Evolutionary conservation across 2,113 vertebrate genomes (phyloP).

Genomic region (Castor canadensis): DNA sequence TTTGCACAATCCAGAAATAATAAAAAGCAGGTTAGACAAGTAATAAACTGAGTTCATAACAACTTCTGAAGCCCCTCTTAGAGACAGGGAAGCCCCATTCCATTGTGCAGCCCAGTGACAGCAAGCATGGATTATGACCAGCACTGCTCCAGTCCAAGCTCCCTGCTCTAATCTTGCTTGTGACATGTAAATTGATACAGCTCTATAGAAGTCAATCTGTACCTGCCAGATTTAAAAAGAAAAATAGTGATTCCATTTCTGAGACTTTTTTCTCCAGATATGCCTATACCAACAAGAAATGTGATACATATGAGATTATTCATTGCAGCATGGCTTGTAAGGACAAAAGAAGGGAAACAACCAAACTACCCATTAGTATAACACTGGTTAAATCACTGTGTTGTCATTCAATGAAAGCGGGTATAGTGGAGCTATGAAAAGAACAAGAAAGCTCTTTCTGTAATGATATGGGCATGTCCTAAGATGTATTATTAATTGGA

Average conservation of each 20-base stretch:
- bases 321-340: background rate
- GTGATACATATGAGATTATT: background rate
- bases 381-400: background rate
- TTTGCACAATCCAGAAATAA: background rate
- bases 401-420: background rate
- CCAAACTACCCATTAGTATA: background rate
- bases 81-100: background rate
- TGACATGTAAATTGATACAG: background rate
- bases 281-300: background rate
- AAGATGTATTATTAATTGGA: background rate
- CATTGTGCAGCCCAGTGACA: rapidly evolving
- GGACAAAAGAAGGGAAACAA: background rate
- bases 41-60: background rate
- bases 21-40: background rate
- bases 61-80: background rate
- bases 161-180: too few species aligned
- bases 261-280: background rate
- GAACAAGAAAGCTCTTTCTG: background rate
- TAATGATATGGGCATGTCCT: background rate
- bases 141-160: background rate
- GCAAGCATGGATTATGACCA: background rate
- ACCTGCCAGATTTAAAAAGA: background rate
- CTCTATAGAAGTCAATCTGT: too few species aligned
- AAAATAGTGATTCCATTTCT: background rate
- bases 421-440: background rate